A percentile compares a stretch with the other conserved stretches of the same genome.
These are phyloP conservation scores for Perdita meconis DNA, from an alignment of 2,888 invertebrate genomes.

Conservation along the genomic window DNA sequence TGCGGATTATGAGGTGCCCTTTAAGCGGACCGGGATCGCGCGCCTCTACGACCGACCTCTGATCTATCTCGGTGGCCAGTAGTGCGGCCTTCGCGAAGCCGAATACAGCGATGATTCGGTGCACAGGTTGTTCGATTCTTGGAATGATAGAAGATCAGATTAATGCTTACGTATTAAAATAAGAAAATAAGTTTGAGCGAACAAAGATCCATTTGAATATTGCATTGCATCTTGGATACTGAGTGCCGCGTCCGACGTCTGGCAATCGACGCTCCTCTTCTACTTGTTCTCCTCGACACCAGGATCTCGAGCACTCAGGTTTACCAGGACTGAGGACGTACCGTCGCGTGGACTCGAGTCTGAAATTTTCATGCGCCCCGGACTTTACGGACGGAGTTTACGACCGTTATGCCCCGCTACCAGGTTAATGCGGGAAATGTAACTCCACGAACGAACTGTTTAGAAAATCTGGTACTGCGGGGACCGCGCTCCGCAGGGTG, in stretches of 20 bases:
- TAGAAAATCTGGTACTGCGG: constrained; percentile 33
- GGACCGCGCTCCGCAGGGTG: neutral
- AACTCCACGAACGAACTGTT: constrained; percentile 38
- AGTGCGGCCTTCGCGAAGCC: neutral
- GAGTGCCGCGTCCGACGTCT: constrained; percentile 11
- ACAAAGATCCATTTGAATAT: too few species aligned
- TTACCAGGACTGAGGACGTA: too few species aligned
- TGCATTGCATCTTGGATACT: too few species aligned
- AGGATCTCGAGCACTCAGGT: too few species aligned
- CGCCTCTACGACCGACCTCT: constrained; percentile 48
- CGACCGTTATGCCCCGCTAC: constrained; percentile 12
- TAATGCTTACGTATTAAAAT: too few species aligned
- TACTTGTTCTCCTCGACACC: constrained; percentile 7
- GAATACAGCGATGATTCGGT: too few species aligned
- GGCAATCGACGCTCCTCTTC: constrained; percentile 22
- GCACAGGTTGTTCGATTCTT: too few species aligned
- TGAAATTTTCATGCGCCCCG: constrained; percentile 33
- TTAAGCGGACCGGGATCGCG: constrained; percentile 50
- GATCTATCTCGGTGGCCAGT: constrained; percentile 41
- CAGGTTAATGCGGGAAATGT: constrained; percentile 24
- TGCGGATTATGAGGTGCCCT: constrained; percentile 66
- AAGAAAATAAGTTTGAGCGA: too few species aligned
- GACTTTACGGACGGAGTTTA: constrained; percentile 47
- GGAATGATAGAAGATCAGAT: too few species aligned
- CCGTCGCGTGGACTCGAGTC: constrained; percentile 20